These are phyloP conservation scores for Varecia variegata DNA, from an alignment of 2,797 vertebrate species.

Conservation along the genomic window DNA sequence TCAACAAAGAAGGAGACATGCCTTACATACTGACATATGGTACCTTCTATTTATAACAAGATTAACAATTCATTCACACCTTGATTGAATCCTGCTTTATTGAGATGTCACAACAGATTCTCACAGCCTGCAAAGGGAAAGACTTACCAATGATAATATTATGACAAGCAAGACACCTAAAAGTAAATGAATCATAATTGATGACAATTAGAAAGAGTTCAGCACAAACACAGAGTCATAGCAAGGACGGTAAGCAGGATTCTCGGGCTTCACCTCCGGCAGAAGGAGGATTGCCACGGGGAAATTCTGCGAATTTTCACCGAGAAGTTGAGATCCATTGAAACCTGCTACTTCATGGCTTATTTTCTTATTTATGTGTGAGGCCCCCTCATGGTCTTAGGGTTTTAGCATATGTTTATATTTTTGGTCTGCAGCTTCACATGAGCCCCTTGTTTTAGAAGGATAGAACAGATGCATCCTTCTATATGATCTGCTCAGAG, in stretches of 20 bases:
- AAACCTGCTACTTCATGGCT: constrained; percentile 70
- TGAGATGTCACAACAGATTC: constrained; percentile 88
- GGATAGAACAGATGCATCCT: not conserved
- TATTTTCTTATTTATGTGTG: constrained; percentile 74
- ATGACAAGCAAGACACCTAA: constrained; percentile 85
- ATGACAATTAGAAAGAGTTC: constrained; percentile 84
- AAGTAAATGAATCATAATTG: constrained; percentile 86
- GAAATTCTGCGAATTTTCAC: not conserved
- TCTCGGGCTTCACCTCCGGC: constrained; percentile 7
- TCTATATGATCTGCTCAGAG: not conserved
- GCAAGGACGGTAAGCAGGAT: constrained; percentile 51
- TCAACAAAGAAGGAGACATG: constrained; percentile 73
- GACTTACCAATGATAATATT: constrained; percentile 86
- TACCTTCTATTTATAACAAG: constrained; percentile 86
- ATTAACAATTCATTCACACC: constrained; percentile 87
- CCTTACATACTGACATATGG: constrained; percentile 83
- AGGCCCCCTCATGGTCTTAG: constrained; percentile 63
- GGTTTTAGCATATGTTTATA: constrained; percentile 72
- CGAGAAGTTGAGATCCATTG: constrained; percentile 49
- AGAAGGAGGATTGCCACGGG: constrained; percentile 20
- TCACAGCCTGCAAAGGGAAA: constrained; percentile 82
- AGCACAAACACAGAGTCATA: constrained; percentile 81
- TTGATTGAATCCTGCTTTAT: constrained; percentile 86
- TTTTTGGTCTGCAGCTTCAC: constrained; percentile 48
- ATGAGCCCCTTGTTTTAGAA: not conserved